Percentiles rank a stretch among this genome's conserved stretches.
Conservation (phyloP, 1,140 invertebrate species). For the Hermatobates lingyangjiaoensis region DNA sequence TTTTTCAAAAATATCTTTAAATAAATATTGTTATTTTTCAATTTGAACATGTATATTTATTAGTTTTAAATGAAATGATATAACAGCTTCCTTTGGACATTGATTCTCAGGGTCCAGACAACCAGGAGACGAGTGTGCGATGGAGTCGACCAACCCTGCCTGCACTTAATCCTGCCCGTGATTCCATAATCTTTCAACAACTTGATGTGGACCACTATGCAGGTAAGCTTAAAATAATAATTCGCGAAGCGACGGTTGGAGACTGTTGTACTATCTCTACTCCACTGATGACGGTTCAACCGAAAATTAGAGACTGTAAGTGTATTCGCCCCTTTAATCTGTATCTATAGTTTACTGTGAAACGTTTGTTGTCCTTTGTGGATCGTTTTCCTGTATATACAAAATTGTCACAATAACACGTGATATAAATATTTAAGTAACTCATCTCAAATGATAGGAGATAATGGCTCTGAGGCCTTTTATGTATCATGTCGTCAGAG, state of each 20-base stretch:
- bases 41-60: too few species aligned
- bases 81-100: too few species aligned
- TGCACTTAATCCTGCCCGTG: slow-evolving; percentile 39
- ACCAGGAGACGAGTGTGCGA: slow-evolving; percentile 38
- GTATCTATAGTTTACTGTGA: background rate
- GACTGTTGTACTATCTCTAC: background rate
- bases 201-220: slow-evolving; percentile 84
- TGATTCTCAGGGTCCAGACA: slow-evolving; percentile 38
- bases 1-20: too few species aligned
- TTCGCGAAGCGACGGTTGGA: background rate
- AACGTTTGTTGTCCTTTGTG: background rate
- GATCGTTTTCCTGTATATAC: background rate
- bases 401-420: background rate
- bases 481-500: too few species aligned
- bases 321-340: background rate
- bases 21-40: slow-evolving; percentile 1
- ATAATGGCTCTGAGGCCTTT: too few species aligned
- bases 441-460: too few species aligned
- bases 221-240: slow-evolving; percentile 7
- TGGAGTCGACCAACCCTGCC: slow-evolving; percentile 50
- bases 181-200: slow-evolving; percentile 69
- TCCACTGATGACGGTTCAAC: background rate
- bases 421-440: too few species aligned
- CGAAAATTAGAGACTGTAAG: background rate
- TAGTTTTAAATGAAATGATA: too few species aligned